These are phyloP conservation scores for Mamestra configurata DNA, from an alignment of 1,140 invertebrate species.

Conservation along the genomic window DNA sequence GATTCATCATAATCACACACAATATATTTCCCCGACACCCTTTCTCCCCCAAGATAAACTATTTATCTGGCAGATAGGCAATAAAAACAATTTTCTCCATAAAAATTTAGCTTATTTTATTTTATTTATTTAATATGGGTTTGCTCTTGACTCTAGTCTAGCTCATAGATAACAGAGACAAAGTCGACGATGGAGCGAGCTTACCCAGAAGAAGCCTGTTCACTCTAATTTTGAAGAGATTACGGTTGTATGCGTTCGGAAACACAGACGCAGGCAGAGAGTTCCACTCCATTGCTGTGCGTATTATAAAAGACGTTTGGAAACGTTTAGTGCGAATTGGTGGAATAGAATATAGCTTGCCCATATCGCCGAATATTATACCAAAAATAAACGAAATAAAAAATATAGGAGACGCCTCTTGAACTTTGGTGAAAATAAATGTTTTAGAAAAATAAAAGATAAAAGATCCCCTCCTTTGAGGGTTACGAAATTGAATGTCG, in stretches of 20 bases:
- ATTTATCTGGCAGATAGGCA: slow-evolving; percentile 1
- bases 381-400: slow-evolving; percentile 5
- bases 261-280: too few relatives aligned
- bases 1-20: not conserved
- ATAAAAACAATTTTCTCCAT: slow-evolving; percentile 19
- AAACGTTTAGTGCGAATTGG: too few relatives aligned
- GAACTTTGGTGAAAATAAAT: slow-evolving; percentile 23
- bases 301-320: too few relatives aligned
- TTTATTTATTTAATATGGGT: too few relatives aligned
- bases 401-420: not conserved
- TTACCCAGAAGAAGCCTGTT: too few relatives aligned
- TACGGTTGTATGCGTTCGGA: too few relatives aligned
- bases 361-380: slow-evolving; percentile 10
- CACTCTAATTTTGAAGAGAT: too few relatives aligned
- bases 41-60: slow-evolving; percentile 6
- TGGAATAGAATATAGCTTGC: not conserved
- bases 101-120: not conserved
- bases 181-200: too few relatives aligned
- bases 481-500: slow-evolving; percentile 24
- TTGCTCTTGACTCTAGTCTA: too few relatives aligned
- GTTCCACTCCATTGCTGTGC: too few relatives aligned
- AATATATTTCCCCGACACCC: not conserved
- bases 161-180: too few relatives aligned
- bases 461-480: slow-evolving; percentile 24
- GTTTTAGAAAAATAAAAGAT: slow-evolving; percentile 29